Evolutionary conservation across 2,888 invertebrate species (phyloP).

Genomic region (Petrolisthes cinctipes): DNA sequence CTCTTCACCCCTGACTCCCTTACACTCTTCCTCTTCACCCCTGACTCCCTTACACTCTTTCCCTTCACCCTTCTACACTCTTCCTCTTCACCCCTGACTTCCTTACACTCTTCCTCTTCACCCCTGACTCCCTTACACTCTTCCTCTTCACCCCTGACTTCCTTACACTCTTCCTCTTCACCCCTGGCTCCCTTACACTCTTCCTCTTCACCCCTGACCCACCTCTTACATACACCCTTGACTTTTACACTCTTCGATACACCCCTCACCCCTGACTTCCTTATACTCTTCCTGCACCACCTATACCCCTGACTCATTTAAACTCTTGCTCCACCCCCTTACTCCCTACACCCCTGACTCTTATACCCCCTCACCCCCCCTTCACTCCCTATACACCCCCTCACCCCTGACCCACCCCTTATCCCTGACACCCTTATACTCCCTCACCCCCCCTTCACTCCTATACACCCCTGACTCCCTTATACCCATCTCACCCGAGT

Average conservation of each 20-base stretch:
- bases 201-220: not conserved
- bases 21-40: too few relatives aligned
- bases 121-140: not conserved
- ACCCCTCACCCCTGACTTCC: not conserved
- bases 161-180: not conserved
- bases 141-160: too few relatives aligned
- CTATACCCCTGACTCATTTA: not conserved
- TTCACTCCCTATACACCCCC: not conserved
- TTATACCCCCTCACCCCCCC: too few relatives aligned
- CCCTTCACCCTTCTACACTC: too few relatives aligned
- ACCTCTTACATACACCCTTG: too few relatives aligned
- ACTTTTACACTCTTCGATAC: not conserved
- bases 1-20: too few relatives aligned
- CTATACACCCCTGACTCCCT: not conserved
- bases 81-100: too few relatives aligned
- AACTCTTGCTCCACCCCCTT: not conserved
- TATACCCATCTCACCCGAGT: not conserved
- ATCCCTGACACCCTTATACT: not conserved
- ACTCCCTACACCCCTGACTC: not conserved
- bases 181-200: not conserved
- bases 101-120: too few relatives aligned
- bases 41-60: too few relatives aligned
- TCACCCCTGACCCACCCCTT: not conserved
- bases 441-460: not conserved
- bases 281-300: not conserved